Conservation (phyloP, 2,113 vertebrate genomes). For the Plestiodon gilberti region DNA sequence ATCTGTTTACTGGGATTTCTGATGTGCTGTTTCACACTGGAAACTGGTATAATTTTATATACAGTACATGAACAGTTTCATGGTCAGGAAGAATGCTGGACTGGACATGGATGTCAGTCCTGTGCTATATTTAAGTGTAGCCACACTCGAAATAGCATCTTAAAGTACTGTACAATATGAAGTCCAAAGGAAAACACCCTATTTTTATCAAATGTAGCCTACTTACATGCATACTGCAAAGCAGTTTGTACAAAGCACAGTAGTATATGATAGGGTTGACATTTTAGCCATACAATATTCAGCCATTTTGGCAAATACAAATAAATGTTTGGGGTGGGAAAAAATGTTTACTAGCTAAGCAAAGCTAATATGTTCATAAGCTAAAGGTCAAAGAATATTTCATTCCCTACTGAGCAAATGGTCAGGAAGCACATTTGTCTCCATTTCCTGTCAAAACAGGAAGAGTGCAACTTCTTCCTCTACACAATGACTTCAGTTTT, state of each 20-base stretch:
- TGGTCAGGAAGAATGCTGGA: background rate
- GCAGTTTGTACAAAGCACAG: background rate
- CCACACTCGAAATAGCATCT: background rate
- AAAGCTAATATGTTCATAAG: conserved; percentile 77
- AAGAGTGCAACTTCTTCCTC: conserved; percentile 99
- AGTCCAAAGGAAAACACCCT: background rate
- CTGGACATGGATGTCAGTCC: background rate
- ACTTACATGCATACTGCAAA: background rate
- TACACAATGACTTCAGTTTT: conserved; percentile 98
- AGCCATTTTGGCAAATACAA: conserved; percentile 58
- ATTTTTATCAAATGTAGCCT: background rate
- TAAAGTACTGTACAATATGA: background rate
- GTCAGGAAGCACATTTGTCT: conserved; percentile 99
- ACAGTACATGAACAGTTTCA: background rate
- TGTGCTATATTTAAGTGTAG: background rate
- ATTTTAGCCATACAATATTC: background rate
- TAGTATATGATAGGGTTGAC: background rate
- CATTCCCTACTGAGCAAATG: conserved; percentile 86
- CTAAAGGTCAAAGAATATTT: conserved; percentile 86
- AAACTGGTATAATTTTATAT: background rate
- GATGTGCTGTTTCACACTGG: background rate
- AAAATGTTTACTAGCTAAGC: conserved; percentile 81
- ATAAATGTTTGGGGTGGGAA: conserved; percentile 67
- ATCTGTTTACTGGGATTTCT: background rate
- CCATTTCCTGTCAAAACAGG: conserved; percentile 99